A percentile compares a stretch with the other conserved stretches of the same genome.
phyloP scores from a whole-genome alignment of 1,140 invertebrate genomes.

The Adelges cooleyi region DNA sequence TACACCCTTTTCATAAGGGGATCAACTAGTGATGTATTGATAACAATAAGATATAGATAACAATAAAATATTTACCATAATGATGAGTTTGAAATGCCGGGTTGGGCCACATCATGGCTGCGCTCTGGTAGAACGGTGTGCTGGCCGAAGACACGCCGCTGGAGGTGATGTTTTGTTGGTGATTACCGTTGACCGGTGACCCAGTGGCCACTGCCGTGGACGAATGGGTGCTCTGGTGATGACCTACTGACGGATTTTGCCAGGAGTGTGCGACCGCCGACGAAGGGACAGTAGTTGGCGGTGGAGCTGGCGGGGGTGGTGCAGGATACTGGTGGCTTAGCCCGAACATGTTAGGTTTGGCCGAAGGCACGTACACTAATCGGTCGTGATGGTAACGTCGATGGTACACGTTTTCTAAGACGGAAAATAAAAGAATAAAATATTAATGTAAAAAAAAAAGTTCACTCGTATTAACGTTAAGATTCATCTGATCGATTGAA shows the following conservation, averaged over 20 bases:
- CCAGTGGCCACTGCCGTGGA: background rate
- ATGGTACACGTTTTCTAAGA: conserved; percentile 5
- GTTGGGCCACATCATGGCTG: conserved; percentile 15
- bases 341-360: conserved; percentile 18
- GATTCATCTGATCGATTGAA: no score
- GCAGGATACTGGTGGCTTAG: background rate
- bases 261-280: background rate
- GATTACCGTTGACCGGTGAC: background rate
- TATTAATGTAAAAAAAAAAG: no score
- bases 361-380: conserved; percentile 7
- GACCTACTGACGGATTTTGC: background rate
- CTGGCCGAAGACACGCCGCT: background rate
- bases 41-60: no score
- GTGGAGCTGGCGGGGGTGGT: background rate
- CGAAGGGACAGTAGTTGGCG: background rate
- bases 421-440: no score
- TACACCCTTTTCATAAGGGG: no score
- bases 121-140: conserved; percentile 14
- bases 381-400: conserved; percentile 17
- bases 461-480: no score
- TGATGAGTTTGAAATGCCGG: conserved; percentile 13
- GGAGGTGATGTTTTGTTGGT: background rate
- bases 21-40: no score
- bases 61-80: background rate
- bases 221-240: background rate